phyloP scores from a whole-genome alignment of 92 coral and sea anemone genomes.

The Muricea muricata region DNA sequence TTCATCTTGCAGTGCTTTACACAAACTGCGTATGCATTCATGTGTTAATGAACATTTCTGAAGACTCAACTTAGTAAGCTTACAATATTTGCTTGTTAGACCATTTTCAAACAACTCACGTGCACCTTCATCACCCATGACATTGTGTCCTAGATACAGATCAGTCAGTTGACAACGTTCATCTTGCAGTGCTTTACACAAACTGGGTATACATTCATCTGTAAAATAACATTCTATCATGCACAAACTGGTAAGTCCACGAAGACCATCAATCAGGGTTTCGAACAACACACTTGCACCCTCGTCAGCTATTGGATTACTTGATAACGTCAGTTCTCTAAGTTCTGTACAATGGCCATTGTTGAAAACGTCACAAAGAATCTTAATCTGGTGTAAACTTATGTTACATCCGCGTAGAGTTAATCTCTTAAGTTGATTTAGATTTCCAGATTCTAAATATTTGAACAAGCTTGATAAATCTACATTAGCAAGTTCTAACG shows the following conservation, averaged over 20 bases:
- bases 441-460: neutral
- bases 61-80: conserved; percentile 18
- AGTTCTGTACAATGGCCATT: neutral
- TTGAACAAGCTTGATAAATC: neutral
- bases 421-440: neutral
- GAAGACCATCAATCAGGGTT: neutral
- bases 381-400: neutral
- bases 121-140: conserved; percentile 12
- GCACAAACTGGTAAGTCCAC: conserved; percentile 10
- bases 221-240: neutral
- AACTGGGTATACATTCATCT: neutral
- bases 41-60: neutral
- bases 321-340: neutral
- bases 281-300: neutral
- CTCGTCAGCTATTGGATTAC: neutral
- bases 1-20: neutral
- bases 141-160: neutral
- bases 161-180: conserved; percentile 32
- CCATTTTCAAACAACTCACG: conserved; percentile 10
- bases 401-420: neutral
- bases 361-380: neutral
- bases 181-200: conserved; percentile 22
- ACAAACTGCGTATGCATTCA: neutral
- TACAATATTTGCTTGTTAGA: conserved; percentile 1
- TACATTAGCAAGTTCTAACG: neutral